Conservation (phyloP, 2,888 invertebrate genomes). For the Didymodactylos carnosus region DNA sequence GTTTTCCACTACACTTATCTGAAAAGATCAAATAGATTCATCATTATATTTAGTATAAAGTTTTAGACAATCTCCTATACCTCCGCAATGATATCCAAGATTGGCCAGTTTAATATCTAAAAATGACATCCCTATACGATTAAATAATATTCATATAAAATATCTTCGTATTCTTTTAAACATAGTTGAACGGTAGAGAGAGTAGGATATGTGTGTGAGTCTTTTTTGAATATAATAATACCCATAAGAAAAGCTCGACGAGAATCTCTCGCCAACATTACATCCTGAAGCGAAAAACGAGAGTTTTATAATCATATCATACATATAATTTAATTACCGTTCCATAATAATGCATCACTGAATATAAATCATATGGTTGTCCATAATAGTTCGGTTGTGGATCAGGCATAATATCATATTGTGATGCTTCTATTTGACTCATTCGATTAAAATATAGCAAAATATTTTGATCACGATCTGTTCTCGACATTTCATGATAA, state of each 20-base stretch:
- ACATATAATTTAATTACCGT: too few relatives aligned
- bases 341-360: conserved; percentile 12
- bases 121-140: not conserved
- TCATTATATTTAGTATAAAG: not conserved
- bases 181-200: too few relatives aligned
- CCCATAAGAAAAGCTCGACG: conserved; percentile 13
- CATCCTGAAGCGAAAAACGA: not conserved
- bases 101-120: conserved; percentile 12
- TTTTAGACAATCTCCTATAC: not conserved
- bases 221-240: not conserved
- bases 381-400: conserved; percentile 6
- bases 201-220: too few relatives aligned
- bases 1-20: not conserved
- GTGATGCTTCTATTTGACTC: not conserved
- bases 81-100: conserved; percentile 7
- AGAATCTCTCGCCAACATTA: not conserved
- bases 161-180: too few relatives aligned
- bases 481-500: conserved; percentile 8
- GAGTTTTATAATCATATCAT: not conserved
- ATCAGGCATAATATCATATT: conserved; percentile 11
- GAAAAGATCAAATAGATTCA: not conserved
- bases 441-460: conserved; percentile 1
- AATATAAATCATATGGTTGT: conserved; percentile 8
- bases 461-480: conserved; percentile 3
- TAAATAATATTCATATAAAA: not conserved